These are phyloP conservation scores for Alauda arvensis DNA, from an alignment of 2,797 vertebrate genomes.

Conservation along the genomic window DNA sequence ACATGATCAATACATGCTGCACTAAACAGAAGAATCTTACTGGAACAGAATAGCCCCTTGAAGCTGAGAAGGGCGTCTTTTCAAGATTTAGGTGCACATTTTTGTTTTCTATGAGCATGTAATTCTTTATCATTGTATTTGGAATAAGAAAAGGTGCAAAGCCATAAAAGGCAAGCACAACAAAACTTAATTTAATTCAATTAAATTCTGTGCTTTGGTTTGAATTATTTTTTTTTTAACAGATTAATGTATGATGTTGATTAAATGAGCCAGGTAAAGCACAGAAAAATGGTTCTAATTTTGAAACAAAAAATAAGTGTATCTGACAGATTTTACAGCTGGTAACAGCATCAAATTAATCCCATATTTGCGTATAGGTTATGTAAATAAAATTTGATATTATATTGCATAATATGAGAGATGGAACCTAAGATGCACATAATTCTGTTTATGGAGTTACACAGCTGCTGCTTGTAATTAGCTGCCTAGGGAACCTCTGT, in stretches of 20 bases:
- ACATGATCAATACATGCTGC: not conserved
- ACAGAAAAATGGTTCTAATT: not conserved
- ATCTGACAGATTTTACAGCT: not conserved
- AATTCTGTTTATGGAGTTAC: not conserved
- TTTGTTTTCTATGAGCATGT: not conserved
- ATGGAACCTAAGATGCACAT: not conserved
- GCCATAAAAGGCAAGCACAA: not conserved
- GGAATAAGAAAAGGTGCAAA: not conserved
- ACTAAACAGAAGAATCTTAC: not conserved
- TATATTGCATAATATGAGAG: not conserved
- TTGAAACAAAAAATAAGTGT: not conserved
- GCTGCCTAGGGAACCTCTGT: not conserved
- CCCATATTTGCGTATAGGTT: not conserved
- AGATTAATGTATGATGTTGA: not conserved
- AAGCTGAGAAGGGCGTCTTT: not conserved
- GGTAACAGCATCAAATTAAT: not conserved
- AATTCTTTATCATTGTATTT: not conserved
- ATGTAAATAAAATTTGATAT: not conserved
- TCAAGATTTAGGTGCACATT: not conserved
- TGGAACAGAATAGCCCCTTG: not conserved
- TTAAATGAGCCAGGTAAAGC: not conserved
- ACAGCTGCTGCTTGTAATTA: not conserved
- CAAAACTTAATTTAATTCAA: not conserved
- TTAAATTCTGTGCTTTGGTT: not conserved
- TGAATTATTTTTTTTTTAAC: not conserved